Conservation (phyloP, 1,140 invertebrate genomes). For the Spodoptera litura region DNA sequence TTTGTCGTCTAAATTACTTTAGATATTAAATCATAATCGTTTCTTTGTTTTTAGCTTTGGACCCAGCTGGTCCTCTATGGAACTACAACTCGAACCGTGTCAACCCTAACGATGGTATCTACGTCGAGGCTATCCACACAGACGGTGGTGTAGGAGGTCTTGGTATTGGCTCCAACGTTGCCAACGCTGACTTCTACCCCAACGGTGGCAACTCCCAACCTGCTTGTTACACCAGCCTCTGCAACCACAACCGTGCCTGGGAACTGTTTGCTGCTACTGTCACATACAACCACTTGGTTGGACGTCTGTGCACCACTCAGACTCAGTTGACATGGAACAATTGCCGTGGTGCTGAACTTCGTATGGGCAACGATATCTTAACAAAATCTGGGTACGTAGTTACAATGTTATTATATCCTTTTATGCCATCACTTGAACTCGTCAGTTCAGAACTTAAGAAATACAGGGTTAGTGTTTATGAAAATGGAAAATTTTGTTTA, state of each 20-base stretch:
- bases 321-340: constrained; percentile 61
- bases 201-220: constrained; percentile 89
- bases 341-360: constrained; percentile 60
- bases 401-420: no score
- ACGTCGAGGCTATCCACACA: constrained; percentile 91
- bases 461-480: no score
- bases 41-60: constrained; percentile 52
- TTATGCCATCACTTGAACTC: no score
- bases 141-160: constrained; percentile 83
- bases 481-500: no score
- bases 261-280: constrained; percentile 86
- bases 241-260: constrained; percentile 88
- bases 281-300: constrained; percentile 65
- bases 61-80: constrained; percentile 66
- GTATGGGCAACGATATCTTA: constrained; percentile 69
- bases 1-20: neutral
- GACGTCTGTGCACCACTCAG: constrained; percentile 55
- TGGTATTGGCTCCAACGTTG: constrained; percentile 82
- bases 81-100: constrained; percentile 54
- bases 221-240: constrained; percentile 85
- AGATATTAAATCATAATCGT: neutral
- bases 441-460: no score
- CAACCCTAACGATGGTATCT: constrained; percentile 80
- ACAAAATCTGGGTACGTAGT: constrained; percentile 63
- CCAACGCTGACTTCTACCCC: constrained; percentile 92